Evolutionary conservation across 2,113 vertebrate genomes (phyloP).

Genomic region (Agapornis roseicollis): DNA sequence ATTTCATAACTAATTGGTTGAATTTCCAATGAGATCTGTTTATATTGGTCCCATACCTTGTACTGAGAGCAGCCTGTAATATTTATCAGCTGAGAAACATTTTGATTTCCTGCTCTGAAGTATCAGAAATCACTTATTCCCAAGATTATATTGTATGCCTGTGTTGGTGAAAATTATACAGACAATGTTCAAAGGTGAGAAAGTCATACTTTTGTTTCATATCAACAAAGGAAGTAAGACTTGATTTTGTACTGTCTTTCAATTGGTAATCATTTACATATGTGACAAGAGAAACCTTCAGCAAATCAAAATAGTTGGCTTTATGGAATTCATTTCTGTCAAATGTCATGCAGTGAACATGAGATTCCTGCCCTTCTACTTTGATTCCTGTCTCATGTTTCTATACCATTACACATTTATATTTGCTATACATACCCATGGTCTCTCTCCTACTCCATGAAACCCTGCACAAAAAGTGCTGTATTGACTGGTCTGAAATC

Average conservation of each 20-base stretch:
- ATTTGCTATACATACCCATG: neutral
- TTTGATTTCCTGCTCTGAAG: neutral
- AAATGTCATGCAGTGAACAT: rapidly evolving
- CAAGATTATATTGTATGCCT: neutral
- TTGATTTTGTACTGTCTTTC: neutral
- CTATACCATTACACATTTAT: neutral
- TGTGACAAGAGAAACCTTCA: neutral
- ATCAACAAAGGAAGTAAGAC: neutral
- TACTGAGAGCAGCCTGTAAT: neutral
- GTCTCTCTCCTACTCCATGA: neutral
- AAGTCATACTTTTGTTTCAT: neutral
- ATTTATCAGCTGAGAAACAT: neutral
- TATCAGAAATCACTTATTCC: neutral
- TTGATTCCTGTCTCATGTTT: neutral
- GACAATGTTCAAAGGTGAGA: neutral
- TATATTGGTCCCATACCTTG: neutral
- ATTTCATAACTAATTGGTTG: neutral
- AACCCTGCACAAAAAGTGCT: neutral
- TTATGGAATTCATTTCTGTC: neutral
- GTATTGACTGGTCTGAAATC: neutral
- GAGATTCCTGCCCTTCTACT: neutral
- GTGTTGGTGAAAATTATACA: neutral
- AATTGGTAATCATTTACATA: neutral
- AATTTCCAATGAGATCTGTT: neutral
- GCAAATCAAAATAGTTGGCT: neutral